Evolutionary conservation across 1,140 invertebrate species (phyloP), one percentile per base, ranked within the genome.

Genomic region (Pseudomyrmex concolor): DNA sequence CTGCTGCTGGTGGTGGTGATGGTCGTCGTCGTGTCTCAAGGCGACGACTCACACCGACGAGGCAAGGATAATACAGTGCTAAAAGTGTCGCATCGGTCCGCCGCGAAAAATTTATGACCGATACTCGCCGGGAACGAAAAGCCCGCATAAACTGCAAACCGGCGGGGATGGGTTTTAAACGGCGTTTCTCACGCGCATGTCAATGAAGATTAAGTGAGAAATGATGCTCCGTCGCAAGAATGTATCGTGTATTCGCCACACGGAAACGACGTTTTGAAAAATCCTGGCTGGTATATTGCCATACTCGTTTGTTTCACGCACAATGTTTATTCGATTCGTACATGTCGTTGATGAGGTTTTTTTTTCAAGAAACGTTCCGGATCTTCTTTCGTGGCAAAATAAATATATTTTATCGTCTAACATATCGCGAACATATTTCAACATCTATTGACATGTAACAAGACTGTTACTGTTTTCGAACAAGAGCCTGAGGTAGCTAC

Each of bases 111-210:
- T 88, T 88, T 82, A 88, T 87, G 66, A 82, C 17, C 73, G 74
- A 73, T 87, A 80, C 5, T 34, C 8, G 19, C 10, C 25, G 50
- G 60, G 73, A 62, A 72, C 34, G 63, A 68, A 68, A 67, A 86
- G 70, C 55, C 70, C 70, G 74, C 76, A 66, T 71, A 76, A 54
- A 67, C 55, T 62, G 85, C 66, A 45, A 63, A 48, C 17, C 13
- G n/a, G 17, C 4, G 34, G 9, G 34, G 13, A 25, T 50, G 62
- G 57, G 15, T 76, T 86, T 86, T 73, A 87, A 87, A 83, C 71
- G 77, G 55, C 66, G 51, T 77, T 77, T 68, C 70, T 83, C 85
- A 87, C 86, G 86, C 80, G 86, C 80, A 67, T 84, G 85, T 72
- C 81, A 73, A 86, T 84, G 73, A 78, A 78, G 81, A 84, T 86